phyloP scores from a whole-genome alignment of 2,888 invertebrate genomes.

The Xestobium rufovillosum region DNA sequence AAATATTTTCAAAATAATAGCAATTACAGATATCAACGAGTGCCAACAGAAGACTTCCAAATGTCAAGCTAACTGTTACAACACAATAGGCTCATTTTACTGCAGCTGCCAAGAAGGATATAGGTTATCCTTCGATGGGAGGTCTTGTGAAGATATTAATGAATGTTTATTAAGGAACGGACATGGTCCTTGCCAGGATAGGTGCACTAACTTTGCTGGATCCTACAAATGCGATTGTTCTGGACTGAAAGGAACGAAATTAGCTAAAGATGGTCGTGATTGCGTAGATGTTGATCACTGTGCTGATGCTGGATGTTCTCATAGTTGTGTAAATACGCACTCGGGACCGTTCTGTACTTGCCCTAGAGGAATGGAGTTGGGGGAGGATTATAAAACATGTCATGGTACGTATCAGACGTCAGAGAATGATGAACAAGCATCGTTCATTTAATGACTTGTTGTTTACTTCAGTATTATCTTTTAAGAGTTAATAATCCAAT shows the following conservation, averaged over 20 bases:
- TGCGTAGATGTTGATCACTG: conserved; percentile 51
- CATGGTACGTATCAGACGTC: conserved; percentile 33
- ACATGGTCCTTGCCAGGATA: conserved; percentile 54
- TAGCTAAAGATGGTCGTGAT: conserved; percentile 49
- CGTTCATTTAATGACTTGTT: no score
- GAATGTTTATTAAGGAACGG: conserved; percentile 56
- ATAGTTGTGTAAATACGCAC: conserved; percentile 51
- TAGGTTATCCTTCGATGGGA: conserved; percentile 38
- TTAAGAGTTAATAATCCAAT: not conserved
- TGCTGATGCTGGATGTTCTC: conserved; percentile 51
- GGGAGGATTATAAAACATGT: conserved; percentile 37
- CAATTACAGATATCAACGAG: conserved; percentile 49
- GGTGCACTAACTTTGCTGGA: conserved; percentile 50
- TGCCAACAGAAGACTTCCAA: conserved; percentile 48
- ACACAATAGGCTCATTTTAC: conserved; percentile 49
- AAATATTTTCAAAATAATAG: not conserved
- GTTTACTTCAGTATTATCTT: conserved; percentile 1
- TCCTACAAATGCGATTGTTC: conserved; percentile 53
- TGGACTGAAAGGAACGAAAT: conserved; percentile 50
- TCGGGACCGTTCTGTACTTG: conserved; percentile 38
- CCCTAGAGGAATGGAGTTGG: conserved; percentile 37
- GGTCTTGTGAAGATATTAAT: conserved; percentile 47
- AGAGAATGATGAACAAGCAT: conserved; percentile 1
- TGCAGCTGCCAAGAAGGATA: conserved; percentile 50
- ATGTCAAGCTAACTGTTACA: conserved; percentile 50